These are phyloP conservation scores for Cosmopolites sordidus DNA, from an alignment of 2,888 invertebrate genomes.

Conservation along the genomic window DNA sequence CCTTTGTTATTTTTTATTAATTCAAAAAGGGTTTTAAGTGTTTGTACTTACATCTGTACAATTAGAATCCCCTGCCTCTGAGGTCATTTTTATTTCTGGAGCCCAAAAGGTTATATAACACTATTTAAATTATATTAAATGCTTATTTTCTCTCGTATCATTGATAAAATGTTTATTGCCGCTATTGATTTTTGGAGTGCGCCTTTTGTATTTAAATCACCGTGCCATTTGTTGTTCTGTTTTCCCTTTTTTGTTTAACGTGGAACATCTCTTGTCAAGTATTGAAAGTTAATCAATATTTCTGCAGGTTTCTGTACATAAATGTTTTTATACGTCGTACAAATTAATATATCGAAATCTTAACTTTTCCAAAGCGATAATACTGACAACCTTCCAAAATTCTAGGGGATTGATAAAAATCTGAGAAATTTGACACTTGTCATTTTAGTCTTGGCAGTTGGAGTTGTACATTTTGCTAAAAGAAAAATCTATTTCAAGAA, in stretches of 20 bases:
- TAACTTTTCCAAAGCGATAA: not conserved
- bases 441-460: not conserved
- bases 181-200: slow-evolving; percentile 31
- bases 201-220: slow-evolving; percentile 32
- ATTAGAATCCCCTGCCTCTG: slow-evolving; percentile 19
- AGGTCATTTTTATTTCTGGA: slow-evolving; percentile 32
- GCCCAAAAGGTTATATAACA: slow-evolving; percentile 29
- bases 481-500: not conserved
- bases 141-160: slow-evolving; percentile 18
- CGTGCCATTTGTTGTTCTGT: slow-evolving; percentile 30
- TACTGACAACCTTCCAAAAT: not conserved
- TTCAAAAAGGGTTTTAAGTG: not conserved
- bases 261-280: slow-evolving; percentile 25
- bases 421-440: not conserved
- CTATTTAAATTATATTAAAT: slow-evolving; percentile 10
- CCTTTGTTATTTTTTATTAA: not conserved
- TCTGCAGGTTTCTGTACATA: slow-evolving; percentile 5
- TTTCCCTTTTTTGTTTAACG: slow-evolving; percentile 23
- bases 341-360: not conserved
- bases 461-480: not conserved
- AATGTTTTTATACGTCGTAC: no score
- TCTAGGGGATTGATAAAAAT: not conserved
- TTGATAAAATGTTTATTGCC: slow-evolving; percentile 27
- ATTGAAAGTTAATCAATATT: not conserved
- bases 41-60: slow-evolving; percentile 17